Conservation (phyloP, 2,797 vertebrate species). For the Anableps anableps region DNA sequence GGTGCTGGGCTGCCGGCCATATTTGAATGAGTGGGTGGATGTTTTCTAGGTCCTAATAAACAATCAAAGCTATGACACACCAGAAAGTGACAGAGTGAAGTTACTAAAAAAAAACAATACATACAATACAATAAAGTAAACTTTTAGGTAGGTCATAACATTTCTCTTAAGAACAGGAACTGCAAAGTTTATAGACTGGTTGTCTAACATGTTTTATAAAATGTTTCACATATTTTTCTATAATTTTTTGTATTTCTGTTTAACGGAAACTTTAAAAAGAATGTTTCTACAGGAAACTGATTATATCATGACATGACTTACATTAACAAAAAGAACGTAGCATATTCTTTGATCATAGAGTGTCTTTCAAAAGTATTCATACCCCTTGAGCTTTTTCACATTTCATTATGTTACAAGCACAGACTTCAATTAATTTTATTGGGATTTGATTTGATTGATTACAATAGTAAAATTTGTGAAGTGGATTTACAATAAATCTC, state of each 20-base stretch:
- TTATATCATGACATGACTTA: neutral
- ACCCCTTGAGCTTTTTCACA: neutral
- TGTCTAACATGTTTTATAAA: neutral
- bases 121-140: neutral
- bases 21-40: slow-evolving; percentile 15
- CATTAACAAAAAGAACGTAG: neutral
- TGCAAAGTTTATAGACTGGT: neutral
- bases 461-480: neutral
- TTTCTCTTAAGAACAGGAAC: neutral
- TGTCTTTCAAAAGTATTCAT: neutral
- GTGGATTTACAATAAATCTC: neutral
- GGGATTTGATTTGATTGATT: neutral
- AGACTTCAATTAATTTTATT: neutral
- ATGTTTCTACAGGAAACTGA: neutral
- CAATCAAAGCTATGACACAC: slow-evolving; percentile 9
- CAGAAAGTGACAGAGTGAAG: slow-evolving; percentile 1
- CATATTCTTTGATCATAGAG: neutral
- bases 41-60: slow-evolving; percentile 15
- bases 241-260: neutral
- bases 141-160: neutral
- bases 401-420: neutral
- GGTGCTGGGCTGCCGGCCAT: slow-evolving; percentile 5
- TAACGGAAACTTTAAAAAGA: neutral
- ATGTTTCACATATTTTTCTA: neutral
- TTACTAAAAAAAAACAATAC: neutral